These are phyloP conservation scores for Choloepus didactylus DNA, from an alignment of 2,797 vertebrate genomes.

Conservation along the genomic window DNA sequence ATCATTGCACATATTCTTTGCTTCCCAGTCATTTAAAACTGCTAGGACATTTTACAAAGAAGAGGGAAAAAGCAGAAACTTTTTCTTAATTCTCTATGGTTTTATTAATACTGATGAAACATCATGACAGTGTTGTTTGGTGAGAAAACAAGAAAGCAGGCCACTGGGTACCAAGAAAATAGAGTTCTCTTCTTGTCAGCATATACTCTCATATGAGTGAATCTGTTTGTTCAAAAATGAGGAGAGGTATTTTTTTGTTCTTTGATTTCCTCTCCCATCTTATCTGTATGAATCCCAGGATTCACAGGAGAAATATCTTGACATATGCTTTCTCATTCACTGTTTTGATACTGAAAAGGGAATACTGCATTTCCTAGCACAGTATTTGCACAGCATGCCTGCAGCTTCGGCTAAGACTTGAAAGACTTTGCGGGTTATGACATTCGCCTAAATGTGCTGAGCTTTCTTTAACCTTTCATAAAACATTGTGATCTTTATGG, in stretches of 20 bases:
- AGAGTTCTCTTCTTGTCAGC: constrained; percentile 5
- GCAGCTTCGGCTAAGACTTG: constrained; percentile 89
- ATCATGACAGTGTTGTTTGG: constrained; percentile 35
- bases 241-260: not conserved
- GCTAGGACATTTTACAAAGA: constrained; percentile 47
- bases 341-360: constrained; percentile 26
- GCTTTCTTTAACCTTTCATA: constrained; percentile 99
- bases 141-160: not conserved
- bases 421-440: constrained; percentile 95
- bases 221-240: not conserved
- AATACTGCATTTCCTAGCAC: constrained; percentile 80
- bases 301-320: not conserved
- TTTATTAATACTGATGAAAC: constrained; percentile 61
- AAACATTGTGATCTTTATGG: constrained; percentile 99
- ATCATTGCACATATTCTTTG: not conserved
- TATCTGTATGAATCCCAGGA: not conserved
- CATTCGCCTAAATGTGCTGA: constrained; percentile 98
- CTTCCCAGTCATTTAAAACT: constrained; percentile 49
- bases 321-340: not conserved
- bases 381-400: constrained; percentile 88
- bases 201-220: not conserved
- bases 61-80: not conserved
- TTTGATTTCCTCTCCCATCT: not conserved
- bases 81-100: constrained; percentile 7
- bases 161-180: constrained; percentile 8